Conservation (phyloP, 2,797 vertebrate species). For the Acridotheres tristis region DNA sequence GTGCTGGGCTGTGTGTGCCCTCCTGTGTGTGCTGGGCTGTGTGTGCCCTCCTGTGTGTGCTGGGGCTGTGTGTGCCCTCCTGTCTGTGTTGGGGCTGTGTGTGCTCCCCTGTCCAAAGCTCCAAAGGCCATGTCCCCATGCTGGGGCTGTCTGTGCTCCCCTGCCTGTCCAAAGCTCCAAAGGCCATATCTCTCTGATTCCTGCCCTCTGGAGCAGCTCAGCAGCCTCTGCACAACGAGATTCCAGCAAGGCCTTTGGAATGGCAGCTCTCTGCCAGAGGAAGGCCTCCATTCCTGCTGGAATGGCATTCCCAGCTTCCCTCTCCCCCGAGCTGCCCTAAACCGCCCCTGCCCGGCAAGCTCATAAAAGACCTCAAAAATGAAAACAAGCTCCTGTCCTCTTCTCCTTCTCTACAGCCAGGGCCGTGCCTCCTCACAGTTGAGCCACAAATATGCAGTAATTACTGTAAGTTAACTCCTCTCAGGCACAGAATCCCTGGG, state of each 20-base stretch:
- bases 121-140: background rate
- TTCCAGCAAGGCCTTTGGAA: background rate
- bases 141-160: too few species aligned
- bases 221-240: background rate
- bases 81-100: too few species aligned
- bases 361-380: background rate
- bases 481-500: background rate
- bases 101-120: background rate
- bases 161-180: background rate
- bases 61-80: too few species aligned
- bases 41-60: too few species aligned
- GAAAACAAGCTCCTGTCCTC: background rate
- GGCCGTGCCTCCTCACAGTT: background rate
- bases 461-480: slow-evolving; percentile 7
- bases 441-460: background rate
- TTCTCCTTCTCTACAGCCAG: background rate
- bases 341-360: background rate
- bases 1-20: too few species aligned
- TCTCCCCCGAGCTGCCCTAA: background rate
- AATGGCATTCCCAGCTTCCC: background rate
- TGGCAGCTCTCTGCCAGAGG: background rate
- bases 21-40: too few species aligned
- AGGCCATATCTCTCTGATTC: background rate
- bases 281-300: background rate
- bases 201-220: background rate